A percentile compares a stretch with the other conserved stretches of the same genome.
phyloP scores from a whole-genome alignment of 2,888 invertebrate species.

The Merodon equestris region DNA sequence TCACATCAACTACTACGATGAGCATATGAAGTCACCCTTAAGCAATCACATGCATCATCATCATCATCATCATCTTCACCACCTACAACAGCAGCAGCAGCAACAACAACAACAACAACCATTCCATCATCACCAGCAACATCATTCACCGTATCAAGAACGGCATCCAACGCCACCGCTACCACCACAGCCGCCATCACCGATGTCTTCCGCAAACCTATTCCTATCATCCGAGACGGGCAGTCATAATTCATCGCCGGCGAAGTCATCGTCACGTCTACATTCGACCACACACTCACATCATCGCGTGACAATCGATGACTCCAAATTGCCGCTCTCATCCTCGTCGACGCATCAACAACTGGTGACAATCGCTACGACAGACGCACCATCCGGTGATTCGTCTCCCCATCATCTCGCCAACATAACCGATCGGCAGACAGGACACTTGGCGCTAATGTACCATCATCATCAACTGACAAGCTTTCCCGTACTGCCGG shows the following conservation, averaged over 20 bases:
- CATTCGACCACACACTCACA: conserved; percentile 74
- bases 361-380: conserved; percentile 64
- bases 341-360: conserved; percentile 74
- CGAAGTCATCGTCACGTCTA: conserved; percentile 75
- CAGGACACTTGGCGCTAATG: conserved; percentile 77
- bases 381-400: conserved; percentile 74
- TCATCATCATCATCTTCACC: conserved; percentile 75
- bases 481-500: conserved; percentile 77
- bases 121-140: conserved; percentile 74
- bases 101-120: conserved; percentile 68
- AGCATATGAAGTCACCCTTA: conserved; percentile 72
- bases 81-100: conserved; percentile 67
- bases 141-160: conserved; percentile 74
- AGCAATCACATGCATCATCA: conserved; percentile 77
- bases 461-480: conserved; percentile 79
- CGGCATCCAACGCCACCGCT: conserved; percentile 70
- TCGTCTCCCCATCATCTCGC: conserved; percentile 72
- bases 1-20: conserved; percentile 69
- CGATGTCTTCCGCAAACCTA: conserved; percentile 86
- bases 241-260: conserved; percentile 84
- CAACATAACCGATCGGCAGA: conserved; percentile 72
- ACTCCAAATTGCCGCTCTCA: conserved; percentile 76
- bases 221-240: conserved; percentile 88
- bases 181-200: conserved; percentile 83
- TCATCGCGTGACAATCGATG: conserved; percentile 79